phyloP scores from a whole-genome alignment of 2,113 vertebrate species.

The Loxodonta africana region DNA sequence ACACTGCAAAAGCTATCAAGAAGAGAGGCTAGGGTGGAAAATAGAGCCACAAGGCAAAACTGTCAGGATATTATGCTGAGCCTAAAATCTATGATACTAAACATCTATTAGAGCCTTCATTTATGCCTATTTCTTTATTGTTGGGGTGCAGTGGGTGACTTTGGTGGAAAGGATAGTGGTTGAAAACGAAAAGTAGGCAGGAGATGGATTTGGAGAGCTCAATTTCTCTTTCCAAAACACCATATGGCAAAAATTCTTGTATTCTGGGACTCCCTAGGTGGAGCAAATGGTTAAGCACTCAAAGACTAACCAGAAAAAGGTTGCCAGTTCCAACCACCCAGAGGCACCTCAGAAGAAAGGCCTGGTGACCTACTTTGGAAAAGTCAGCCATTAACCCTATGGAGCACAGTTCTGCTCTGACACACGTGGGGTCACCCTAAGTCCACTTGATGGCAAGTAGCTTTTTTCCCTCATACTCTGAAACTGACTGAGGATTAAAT shows the following conservation, averaged over 20 bases:
- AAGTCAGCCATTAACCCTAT: too few relatives aligned
- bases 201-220: neutral
- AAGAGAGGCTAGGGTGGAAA: neutral
- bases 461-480: too few relatives aligned
- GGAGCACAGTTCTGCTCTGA: too few relatives aligned
- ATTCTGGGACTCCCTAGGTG: neutral
- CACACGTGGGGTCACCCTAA: too few relatives aligned
- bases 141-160: neutral
- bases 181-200: neutral
- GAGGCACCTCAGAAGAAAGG: too few relatives aligned
- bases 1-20: neutral
- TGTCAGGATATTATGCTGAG: neutral
- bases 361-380: too few relatives aligned
- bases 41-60: neutral
- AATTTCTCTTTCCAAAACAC: neutral
- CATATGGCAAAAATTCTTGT: neutral
- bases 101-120: fast-evolving
- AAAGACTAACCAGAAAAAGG: too few relatives aligned
- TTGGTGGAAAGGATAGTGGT: neutral
- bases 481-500: too few relatives aligned
- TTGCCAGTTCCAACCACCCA: too few relatives aligned
- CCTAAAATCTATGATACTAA: neutral
- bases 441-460: too few relatives aligned
- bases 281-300: too few relatives aligned
- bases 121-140: neutral